Base-by-base conservation (phyloP, 2,113 vertebrate genomes). In the Tenrec ecaudatus region DNA sequence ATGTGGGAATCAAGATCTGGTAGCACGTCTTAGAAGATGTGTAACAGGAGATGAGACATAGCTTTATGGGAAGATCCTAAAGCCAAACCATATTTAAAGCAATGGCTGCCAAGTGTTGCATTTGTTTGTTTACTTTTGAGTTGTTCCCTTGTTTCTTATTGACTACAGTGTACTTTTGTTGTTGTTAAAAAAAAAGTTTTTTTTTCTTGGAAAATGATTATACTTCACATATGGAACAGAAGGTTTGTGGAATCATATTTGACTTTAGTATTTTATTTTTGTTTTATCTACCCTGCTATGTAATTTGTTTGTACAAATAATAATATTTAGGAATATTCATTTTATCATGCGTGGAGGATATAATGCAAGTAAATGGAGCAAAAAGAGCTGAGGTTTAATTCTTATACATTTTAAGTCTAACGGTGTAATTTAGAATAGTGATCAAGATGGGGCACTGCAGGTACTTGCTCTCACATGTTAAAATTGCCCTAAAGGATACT, bases 201-300 rank as follows among this genome's bases (percentile, higher is more conserved):
- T 31, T 78, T 3, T 31, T 79, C 73, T 31, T 5, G 22, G 0
- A 4, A 23, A 86, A 11, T 0, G 81, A 6, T 0, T 4, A 36
- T 14, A 53, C 47, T 53, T 12, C 12, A 53, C 11, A 53, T 53
- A 53, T 53, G 9, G 47, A 53, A 53, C 47, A 53, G 47, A 53
- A 53, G 9, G 12, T 53, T 71, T 3, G 36, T 53, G 43, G 25
- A 93, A 69, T 7, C 86, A 1, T 36, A 78, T 68, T 79, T 69
- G 66, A 62, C 27, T 76, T 2, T 38, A 29, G 9, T 14, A 78
- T 82, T 84, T 92, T 86, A 76, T 16, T 57, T 84, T 36, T 86
- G n/a, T 29, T 14, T 14, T 27, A 75, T 43, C 25, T 84, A 2
- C 15, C 75, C 6, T 90, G n/a, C 11, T 57, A 0, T 66, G n/a